Base-by-base conservation (phyloP, 2,888 invertebrate species). In the Parochlus steinenii region DNA sequence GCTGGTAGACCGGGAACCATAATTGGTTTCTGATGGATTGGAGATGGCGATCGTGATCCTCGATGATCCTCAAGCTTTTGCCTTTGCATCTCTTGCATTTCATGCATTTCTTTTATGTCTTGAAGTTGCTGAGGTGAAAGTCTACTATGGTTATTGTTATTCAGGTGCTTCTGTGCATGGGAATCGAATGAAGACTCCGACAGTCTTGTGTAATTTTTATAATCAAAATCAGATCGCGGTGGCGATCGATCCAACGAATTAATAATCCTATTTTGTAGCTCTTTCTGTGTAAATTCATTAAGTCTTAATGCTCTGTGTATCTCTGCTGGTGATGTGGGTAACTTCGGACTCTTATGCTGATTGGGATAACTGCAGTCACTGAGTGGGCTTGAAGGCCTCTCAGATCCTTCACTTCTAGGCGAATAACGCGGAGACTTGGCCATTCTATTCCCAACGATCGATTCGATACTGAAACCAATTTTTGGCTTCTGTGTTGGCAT, bases 391-490 rank as follows among this genome's bases (percentile, higher is more conserved):
- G 39, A 33, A 6, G 40, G 39, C 20, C 42, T 33, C 11, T 44
- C 44, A 1, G 41, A 39, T 23, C 36, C 37, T 19, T 41, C 42
- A 33, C 40, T 42, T 3, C 39, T 40, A 5, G 42, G 41, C 19
- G 44, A 44, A 25, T 40, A 35, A 17, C 33, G n/a, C n/a, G n/a
- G n/a, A n/a, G 4, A n/a, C 16, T 17, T 29, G 8, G n/a, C 15
- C 34, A 12, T 23, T 28, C 5, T 17, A 19, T 77, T 79, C 47
- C 87, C 87, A 41, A 89, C 87, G 53, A 89, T 86, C 52, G 86
- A 85, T 65, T 90, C 90, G 62, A 90, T 90, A 54, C 85, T 86
- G 57, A 90, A 90, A 51, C 87, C 89, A 58, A 90, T 81, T 64
- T 87, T 89, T 47, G 89, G 87, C 64, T 85, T 86, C 48, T 80